Evolutionary conservation across 1,140 invertebrate genomes (phyloP).

Genomic region (Pseudomyrmex sp.): DNA sequence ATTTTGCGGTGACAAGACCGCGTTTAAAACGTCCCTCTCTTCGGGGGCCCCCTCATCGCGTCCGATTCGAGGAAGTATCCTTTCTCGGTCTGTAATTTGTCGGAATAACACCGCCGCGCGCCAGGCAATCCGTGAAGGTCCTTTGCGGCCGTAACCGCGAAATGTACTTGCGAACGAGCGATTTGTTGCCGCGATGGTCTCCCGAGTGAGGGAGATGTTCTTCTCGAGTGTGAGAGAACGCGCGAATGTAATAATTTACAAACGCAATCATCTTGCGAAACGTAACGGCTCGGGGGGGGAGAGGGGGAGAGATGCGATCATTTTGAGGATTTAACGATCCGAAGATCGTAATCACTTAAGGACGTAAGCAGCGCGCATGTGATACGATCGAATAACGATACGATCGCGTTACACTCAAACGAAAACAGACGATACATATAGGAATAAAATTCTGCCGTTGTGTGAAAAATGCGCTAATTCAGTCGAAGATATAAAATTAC

Average conservation of each 20-base stretch:
- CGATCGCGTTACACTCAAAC: background rate
- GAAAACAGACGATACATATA: conserved; percentile 17
- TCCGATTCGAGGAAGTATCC: conserved; percentile 45
- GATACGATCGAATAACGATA: conserved; percentile 1
- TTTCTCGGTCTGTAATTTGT: conserved; percentile 51
- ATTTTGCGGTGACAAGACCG: conserved; percentile 60
- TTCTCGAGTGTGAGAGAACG: conserved; percentile 6
- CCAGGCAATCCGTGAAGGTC: conserved; percentile 27
- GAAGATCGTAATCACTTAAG: conserved; percentile 23
- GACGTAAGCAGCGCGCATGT: background rate
- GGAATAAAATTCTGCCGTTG: background rate
- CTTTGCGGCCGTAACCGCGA: conserved; percentile 45
- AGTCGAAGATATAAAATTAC: background rate
- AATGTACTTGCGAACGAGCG: conserved; percentile 56
- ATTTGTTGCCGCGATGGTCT: conserved; percentile 44
- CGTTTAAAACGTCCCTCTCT: conserved; percentile 9
- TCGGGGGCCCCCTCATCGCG: background rate
- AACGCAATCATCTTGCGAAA: conserved; percentile 34
- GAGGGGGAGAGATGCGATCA: conserved; percentile 5
- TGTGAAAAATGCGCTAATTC: conserved; percentile 1
- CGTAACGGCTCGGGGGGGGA: background rate
- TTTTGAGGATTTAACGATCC: conserved; percentile 22
- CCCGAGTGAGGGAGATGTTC: background rate
- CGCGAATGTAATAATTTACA: conserved; percentile 44
- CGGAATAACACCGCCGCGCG: conserved; percentile 45